Base-by-base conservation (phyloP, 2,797 vertebrate genomes). In the Halcyon badia region DNA sequence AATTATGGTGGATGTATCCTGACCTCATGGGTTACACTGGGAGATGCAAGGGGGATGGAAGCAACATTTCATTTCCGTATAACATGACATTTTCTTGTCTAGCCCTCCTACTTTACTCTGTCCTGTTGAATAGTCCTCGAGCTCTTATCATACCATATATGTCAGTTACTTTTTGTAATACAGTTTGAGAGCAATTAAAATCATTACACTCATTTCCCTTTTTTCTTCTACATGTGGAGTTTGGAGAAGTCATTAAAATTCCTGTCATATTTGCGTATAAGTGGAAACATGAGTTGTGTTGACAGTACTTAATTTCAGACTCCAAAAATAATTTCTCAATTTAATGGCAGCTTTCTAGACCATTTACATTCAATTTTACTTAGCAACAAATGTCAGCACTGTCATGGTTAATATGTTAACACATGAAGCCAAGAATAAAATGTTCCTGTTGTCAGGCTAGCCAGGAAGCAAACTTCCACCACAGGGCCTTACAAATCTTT, bases 251-350 rank as follows among this genome's bases (percentile, higher is more conserved):
- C 77, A 75, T 96, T 95, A 95, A 89, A 83, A 91, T 89, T 94
- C 60, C 68, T 80, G 88, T 94, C 83, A 73, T 87, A 70, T 79
- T 81, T 95, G 37, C 9, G 0, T 82, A 6, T 77, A 83, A 95
- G 72, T 52, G n/a, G 69, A 93, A 95, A 82, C 62, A 70, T 84
- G 85, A 95, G 52, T 82, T 90, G 62, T 83, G 90, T 88, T 95
- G 85, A 90, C 93, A 92, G 70, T 88, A 77, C 28, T 89, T 95
- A 82, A 95, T 95, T 96, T 92, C 88, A 60, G 92, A 90, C 73
- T 87, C 77, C 56, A n/a, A 68, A 94, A 97, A 75, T 94, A 95
- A 94, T 95, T 94, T 94, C 83, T 73, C 52, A 87, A 86, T 93
- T 54, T 95, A 94, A 95, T 87, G 83, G 66, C 77, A 80, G 78